A percentile compares a stretch with the other conserved stretches of the same genome.
These are phyloP conservation scores for Nibea coibor DNA, from an alignment of 2,113 vertebrate genomes.

Conservation along the genomic window DNA sequence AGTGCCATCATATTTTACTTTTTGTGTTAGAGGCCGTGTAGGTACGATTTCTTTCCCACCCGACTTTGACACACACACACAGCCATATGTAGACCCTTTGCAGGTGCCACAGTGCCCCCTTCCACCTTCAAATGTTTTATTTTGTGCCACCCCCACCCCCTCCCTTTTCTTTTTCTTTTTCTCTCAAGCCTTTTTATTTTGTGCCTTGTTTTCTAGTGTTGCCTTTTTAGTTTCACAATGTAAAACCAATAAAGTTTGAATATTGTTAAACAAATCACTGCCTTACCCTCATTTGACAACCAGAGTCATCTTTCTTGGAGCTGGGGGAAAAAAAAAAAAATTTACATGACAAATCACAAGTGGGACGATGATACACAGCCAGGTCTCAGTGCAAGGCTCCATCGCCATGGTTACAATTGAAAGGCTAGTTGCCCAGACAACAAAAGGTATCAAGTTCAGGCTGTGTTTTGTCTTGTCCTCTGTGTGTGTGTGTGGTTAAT, in stretches of 20 bases:
- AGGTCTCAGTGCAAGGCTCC: constrained; percentile 8
- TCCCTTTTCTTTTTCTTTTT: neutral
- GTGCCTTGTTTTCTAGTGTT: constrained; percentile 72
- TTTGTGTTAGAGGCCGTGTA: constrained; percentile 44
- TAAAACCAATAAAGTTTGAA: constrained; percentile 84
- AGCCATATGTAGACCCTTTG: constrained; percentile 50
- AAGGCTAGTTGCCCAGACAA: constrained; percentile 51
- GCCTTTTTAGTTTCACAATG: constrained; percentile 77
- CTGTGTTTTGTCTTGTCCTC: constrained; percentile 20
- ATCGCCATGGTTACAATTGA: constrained; percentile 59
- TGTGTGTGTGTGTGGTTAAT: neutral
- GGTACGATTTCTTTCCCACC: constrained; percentile 50
- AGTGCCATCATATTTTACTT: constrained; percentile 27
- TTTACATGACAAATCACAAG: constrained; percentile 58
- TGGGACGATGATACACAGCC: constrained; percentile 17
- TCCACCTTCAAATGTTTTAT: constrained; percentile 31
- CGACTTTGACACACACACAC: constrained; percentile 24
- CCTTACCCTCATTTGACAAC: constrained; percentile 15
- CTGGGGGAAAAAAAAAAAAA: constrained; percentile 1
- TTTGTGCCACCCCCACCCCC: constrained; percentile 12
- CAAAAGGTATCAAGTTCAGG: constrained; percentile 54
- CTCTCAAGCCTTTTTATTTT: constrained; percentile 30
- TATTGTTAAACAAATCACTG: constrained; percentile 71
- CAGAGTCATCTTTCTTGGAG: constrained; percentile 56
- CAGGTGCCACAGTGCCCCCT: constrained; percentile 67